A percentile compares a stretch with the other conserved stretches of the same genome.
phyloP scores from a whole-genome alignment of 1,140 invertebrate genomes.

The Drepana arcuata region DNA sequence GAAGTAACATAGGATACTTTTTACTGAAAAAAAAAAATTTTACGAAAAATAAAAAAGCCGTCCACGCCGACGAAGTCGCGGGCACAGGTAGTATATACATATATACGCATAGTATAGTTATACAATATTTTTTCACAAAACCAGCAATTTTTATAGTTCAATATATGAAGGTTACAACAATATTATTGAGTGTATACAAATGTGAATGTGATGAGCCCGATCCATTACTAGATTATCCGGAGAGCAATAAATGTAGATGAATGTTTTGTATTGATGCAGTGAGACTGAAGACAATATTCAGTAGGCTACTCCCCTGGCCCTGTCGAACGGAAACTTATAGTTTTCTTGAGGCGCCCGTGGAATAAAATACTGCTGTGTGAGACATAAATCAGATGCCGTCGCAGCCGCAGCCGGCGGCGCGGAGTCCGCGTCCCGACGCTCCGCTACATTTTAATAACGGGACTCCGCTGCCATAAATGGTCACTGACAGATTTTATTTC shows the following conservation, averaged over 20 bases:
- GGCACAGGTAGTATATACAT: too few species aligned
- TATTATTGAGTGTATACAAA: conserved; percentile 4
- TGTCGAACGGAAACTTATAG: conserved; percentile 70
- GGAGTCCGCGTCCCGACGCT: conserved; percentile 28
- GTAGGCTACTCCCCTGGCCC: conserved; percentile 59
- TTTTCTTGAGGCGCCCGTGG: conserved; percentile 68
- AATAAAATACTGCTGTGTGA: conserved; percentile 65
- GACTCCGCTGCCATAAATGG: conserved; percentile 55
- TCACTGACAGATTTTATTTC: conserved; percentile 64
- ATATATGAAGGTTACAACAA: background rate
- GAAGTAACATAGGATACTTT: too few species aligned
- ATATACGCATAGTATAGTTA: too few species aligned
- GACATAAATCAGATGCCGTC: conserved; percentile 63
- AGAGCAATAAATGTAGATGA: conserved; percentile 66
- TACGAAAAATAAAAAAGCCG: background rate
- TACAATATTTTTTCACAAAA: too few species aligned
- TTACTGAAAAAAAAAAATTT: background rate
- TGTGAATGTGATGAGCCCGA: conserved; percentile 39
- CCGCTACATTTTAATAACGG: conserved; percentile 68
- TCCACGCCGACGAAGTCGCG: background rate
- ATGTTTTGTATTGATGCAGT: conserved; percentile 56
- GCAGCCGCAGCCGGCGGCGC: conserved; percentile 57
- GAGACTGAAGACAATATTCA: conserved; percentile 66
- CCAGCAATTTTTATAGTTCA: too few species aligned
- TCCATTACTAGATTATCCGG: conserved; percentile 66